Conservation (phyloP, 92 coral and sea anemone genomes). For the Umimayanthus kanabou region DNA sequence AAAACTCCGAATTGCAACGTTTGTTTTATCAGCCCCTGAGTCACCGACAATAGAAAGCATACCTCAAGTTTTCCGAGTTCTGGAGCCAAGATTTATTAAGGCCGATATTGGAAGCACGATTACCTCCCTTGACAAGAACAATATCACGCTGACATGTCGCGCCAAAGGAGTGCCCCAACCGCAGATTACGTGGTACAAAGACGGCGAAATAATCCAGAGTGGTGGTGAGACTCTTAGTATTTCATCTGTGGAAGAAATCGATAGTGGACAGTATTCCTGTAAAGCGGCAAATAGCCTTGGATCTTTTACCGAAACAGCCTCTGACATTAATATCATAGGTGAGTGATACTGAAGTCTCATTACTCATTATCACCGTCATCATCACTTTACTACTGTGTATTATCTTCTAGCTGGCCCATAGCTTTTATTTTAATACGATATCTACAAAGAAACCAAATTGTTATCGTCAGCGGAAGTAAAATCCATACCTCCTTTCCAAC, state of each 20-base stretch:
- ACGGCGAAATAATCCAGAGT: not conserved
- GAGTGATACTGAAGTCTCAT: not conserved
- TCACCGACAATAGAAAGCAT: conserved; percentile 16
- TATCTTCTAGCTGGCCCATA: no score
- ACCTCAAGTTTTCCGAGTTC: conserved; percentile 5
- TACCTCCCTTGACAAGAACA: conserved; percentile 37
- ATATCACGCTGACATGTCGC: conserved; percentile 16
- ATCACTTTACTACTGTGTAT: no score
- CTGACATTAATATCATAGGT: conserved; percentile 14
- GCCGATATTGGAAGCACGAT: conserved; percentile 22
- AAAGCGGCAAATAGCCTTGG: conserved; percentile 11
- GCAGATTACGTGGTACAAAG: conserved; percentile 23
- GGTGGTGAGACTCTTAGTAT: conserved; percentile 2
- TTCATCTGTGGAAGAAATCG: not conserved
- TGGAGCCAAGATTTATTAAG: conserved; percentile 8
- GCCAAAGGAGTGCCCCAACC: conserved; percentile 23
- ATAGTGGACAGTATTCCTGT: conserved; percentile 24
- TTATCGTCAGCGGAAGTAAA: no score
- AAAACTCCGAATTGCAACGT: no score
- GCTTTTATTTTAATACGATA: no score
- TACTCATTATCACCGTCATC: no score
- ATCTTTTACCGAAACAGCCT: conserved; percentile 9
- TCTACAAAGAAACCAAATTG: no score
- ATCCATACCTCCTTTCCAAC: no score
- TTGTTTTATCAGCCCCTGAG: conserved; percentile 5